These are phyloP conservation scores for Zapornia atra DNA, from an alignment of 2,113 vertebrate species.

Conservation along the genomic window DNA sequence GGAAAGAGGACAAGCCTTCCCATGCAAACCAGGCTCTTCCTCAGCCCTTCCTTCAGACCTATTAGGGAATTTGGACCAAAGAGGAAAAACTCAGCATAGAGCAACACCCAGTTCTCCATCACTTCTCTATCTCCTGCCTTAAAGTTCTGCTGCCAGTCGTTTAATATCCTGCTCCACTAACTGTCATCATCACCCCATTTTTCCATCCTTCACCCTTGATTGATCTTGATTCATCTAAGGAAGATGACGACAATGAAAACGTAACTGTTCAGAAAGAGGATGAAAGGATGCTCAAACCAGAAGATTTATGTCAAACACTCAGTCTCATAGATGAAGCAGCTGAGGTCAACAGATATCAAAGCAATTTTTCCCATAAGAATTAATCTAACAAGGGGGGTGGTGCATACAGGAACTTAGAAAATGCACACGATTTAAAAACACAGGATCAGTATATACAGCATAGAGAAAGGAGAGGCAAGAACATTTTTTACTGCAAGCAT, in stretches of 20 bases:
- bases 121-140: background rate
- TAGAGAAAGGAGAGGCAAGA: conserved; percentile 4
- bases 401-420: conserved; percentile 22
- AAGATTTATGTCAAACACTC: conserved; percentile 28
- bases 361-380: conserved; percentile 35
- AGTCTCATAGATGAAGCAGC: conserved; percentile 15
- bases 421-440: conserved; percentile 10
- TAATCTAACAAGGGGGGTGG: conserved; percentile 41
- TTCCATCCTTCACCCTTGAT: conserved; percentile 54
- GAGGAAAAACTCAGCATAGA: background rate
- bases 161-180: conserved; percentile 22
- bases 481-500: conserved; percentile 35
- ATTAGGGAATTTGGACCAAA: background rate
- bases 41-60: background rate
- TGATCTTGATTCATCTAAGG: conserved; percentile 44
- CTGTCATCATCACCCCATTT: conserved; percentile 33
- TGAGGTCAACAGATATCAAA: conserved; percentile 51
- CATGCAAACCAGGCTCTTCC: background rate
- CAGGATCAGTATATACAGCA: background rate
- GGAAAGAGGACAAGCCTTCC: background rate
- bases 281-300: conserved; percentile 2
- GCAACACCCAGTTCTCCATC: background rate
- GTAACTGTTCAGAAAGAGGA: background rate
- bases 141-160: background rate
- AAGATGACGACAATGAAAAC: conserved; percentile 50